Conservation (phyloP, 2,797 vertebrate genomes). For the Centroberyx gerrardi region DNA sequence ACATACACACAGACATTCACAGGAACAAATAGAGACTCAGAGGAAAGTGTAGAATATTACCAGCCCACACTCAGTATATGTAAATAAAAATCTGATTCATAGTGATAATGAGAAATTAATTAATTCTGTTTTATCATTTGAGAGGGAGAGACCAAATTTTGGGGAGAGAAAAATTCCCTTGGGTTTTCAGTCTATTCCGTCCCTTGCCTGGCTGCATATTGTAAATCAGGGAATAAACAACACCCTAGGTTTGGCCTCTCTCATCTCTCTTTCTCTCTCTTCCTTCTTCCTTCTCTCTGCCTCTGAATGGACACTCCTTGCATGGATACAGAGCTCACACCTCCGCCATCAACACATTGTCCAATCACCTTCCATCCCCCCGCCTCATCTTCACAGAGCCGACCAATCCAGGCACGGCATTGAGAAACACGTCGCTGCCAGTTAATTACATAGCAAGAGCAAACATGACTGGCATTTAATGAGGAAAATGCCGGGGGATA, state of each 20-base stretch:
- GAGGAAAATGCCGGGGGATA: slow-evolving; percentile 63
- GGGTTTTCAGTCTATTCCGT: slow-evolving; percentile 14
- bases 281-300: slow-evolving; percentile 57
- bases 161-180: slow-evolving; percentile 4
- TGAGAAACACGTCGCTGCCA: slow-evolving; percentile 68
- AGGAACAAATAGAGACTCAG: background rate
- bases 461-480: slow-evolving; percentile 86
- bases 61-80: slow-evolving; percentile 10
- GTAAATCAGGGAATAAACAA: slow-evolving; percentile 42
- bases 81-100: slow-evolving; percentile 13
- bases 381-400: slow-evolving; percentile 60
- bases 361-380: slow-evolving; percentile 84
- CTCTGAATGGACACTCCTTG: slow-evolving; percentile 75
- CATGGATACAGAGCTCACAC: slow-evolving; percentile 86
- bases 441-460: slow-evolving; percentile 81
- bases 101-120: slow-evolving; percentile 17
- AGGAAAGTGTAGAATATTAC: slow-evolving; percentile 9
- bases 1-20: slow-evolving; percentile 5
- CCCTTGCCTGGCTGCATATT: slow-evolving; percentile 4
- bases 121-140: slow-evolving; percentile 15
- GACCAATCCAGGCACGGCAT: slow-evolving; percentile 74
- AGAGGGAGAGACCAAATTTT: slow-evolving; percentile 10
- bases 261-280: slow-evolving; percentile 39
- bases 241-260: slow-evolving; percentile 22
- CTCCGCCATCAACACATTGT: slow-evolving; percentile 74